Conservation (phyloP, 2,113 vertebrate species). For the Onychostoma macrolepis region DNA sequence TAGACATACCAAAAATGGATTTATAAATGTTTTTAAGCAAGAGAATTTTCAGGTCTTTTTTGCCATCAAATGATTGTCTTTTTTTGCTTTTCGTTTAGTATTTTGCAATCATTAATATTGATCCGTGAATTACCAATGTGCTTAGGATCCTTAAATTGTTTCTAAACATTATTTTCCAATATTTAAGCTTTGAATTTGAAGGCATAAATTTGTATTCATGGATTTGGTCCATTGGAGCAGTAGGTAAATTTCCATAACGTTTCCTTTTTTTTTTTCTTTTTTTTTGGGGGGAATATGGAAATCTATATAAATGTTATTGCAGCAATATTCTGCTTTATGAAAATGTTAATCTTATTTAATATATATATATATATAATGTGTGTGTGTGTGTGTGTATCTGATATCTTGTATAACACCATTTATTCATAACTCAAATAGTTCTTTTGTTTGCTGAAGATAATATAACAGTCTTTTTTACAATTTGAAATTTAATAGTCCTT, state of each 20-base stretch:
- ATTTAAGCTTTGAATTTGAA: neutral
- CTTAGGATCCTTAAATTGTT: neutral
- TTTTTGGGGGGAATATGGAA: neutral
- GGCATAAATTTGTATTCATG: neutral
- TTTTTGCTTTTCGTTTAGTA: neutral
- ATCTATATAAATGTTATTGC: neutral
- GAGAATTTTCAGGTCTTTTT: neutral
- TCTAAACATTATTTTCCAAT: neutral
- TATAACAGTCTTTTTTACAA: conserved; percentile 31
- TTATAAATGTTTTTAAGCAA: neutral
- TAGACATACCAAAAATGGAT: neutral
- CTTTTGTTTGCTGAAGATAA: conserved; percentile 21
- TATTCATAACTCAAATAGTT: neutral
- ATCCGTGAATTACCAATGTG: neutral
- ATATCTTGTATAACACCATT: neutral
- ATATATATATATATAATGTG: neutral
- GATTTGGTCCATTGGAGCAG: neutral
- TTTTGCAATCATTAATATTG: neutral
- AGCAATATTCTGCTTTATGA: neutral
- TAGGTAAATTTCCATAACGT: neutral
- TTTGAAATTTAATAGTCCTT: conserved; percentile 51
- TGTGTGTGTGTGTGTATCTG: neutral
- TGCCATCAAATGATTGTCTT: neutral
- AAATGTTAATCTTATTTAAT: neutral
- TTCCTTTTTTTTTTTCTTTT: too few relatives aligned